Base-by-base conservation (phyloP, 1,140 invertebrate species). In the Drosophila takahashii region DNA sequence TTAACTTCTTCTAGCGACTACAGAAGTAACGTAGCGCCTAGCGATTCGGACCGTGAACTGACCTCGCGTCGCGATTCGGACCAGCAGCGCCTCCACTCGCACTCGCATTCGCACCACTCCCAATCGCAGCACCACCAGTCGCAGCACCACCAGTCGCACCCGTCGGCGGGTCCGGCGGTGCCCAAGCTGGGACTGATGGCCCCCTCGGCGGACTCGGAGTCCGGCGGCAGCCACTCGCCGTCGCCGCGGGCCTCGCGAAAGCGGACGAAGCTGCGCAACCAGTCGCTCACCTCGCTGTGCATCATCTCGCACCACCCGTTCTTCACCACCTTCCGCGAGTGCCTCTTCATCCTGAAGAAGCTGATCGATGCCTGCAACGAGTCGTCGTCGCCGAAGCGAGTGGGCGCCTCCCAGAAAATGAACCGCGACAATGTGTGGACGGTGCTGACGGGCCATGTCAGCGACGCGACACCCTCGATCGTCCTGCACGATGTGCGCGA, bases 221-320 rank as follows among this genome's bases (percentile, higher is more conserved):
- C 96, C 79, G 96, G 96, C 26, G 96, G 96, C 50, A 97, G 96
- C 75, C 96, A 97, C 92, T 96, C 96, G 8, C 96, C 96, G 3
- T 97, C 96, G 32, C 97, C 97, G 1, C 93, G 96, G 59, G 96
- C 96, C 16, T 95, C 94, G n/a, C 94, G 96, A 61, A 95, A 96
- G 91, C 93, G 96, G 9, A 93, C 96, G 95, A 95, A 95, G 84
- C 93, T 96, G 76, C 94, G 96, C 87, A 98, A 96, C 93, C 96
- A 99, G 93, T 98, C 98, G 10, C 93, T 99, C 70, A 99, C 98
- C 41, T 99, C 98, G 41, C 93, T 99, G 52, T 99, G 99, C 93
- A 96, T 99, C 77, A 95, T 99, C 42, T 99, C 98, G 70, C 99
- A 99, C 95, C 99, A 99, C 95, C 98, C 98, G 37, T 99, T 99